Conservation (phyloP, 2,113 vertebrate genomes). For the Channa maculata region DNA sequence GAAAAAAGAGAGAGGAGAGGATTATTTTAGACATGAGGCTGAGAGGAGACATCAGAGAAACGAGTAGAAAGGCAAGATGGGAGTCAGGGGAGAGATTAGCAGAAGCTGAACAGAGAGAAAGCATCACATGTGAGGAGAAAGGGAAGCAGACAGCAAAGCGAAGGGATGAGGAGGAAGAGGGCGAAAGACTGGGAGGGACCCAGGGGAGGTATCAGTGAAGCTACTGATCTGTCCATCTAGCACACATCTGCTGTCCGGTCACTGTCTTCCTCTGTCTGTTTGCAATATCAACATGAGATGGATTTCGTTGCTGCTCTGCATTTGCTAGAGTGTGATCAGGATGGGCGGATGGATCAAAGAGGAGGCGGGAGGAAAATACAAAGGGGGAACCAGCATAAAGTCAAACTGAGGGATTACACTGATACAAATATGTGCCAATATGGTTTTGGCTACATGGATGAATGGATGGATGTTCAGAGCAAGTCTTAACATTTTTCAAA, state of each 20-base stretch:
- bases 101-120: conserved; percentile 32
- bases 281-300: conserved; percentile 35
- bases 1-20: conserved; percentile 9
- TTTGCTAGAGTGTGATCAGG: conserved; percentile 30
- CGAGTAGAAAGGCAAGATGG: conserved; percentile 33
- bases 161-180: conserved; percentile 35
- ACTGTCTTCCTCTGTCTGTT: conserved; percentile 49
- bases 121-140: conserved; percentile 60
- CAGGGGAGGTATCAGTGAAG: conserved; percentile 68
- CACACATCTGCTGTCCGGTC: conserved; percentile 53
- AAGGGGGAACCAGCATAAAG: background rate
- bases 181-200: conserved; percentile 16
- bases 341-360: conserved; percentile 15
- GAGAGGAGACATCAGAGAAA: conserved; percentile 28
- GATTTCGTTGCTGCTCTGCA: conserved; percentile 18
- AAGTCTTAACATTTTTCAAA: background rate
- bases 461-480: background rate
- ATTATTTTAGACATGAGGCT: conserved; percentile 44
- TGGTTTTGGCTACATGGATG: background rate
- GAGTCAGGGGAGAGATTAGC: conserved; percentile 63
- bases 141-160: conserved; percentile 55
- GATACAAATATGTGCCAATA: background rate
- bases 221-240: conserved; percentile 68
- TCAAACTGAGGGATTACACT: conserved; percentile 1
- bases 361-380: background rate